Conservation (phyloP, 2,113 vertebrate genomes). For the Entosphenus tridentatus region DNA sequence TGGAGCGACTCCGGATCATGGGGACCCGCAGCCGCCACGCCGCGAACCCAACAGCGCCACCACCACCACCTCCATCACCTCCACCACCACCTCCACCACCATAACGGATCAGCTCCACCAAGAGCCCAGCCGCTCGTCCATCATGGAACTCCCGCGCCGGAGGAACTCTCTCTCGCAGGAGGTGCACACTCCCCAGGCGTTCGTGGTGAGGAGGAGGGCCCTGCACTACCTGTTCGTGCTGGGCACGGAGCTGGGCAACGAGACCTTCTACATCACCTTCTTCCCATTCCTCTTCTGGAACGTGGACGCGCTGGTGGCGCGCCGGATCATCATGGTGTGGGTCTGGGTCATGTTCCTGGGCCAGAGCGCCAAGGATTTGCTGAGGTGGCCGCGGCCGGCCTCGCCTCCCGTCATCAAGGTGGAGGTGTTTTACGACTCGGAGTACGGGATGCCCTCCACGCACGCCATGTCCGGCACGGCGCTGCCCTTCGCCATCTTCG, state of each 20-base stretch:
- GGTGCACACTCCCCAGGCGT: slow-evolving; percentile 32
- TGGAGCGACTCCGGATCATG: not conserved
- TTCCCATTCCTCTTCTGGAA: slow-evolving; percentile 86
- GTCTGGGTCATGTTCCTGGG: slow-evolving; percentile 94
- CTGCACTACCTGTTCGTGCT: slow-evolving; percentile 65
- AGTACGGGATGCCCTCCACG: slow-evolving; percentile 97
- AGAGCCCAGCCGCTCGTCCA: too few relatives aligned
- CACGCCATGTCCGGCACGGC: slow-evolving; percentile 94
- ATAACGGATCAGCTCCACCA: not conserved
- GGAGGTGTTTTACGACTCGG: slow-evolving; percentile 88
- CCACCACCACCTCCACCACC: too few relatives aligned
- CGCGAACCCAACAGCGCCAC: not conserved
- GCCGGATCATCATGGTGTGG: slow-evolving; percentile 62
- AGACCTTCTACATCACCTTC: slow-evolving; percentile 72
- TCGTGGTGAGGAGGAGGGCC: slow-evolving; percentile 37
- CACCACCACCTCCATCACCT: too few relatives aligned
- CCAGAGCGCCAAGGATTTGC: slow-evolving; percentile 81
- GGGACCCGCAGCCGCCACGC: too few relatives aligned
- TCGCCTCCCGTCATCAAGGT: slow-evolving; percentile 80
- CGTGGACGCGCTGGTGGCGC: slow-evolving; percentile 48
- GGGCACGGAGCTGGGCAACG: slow-evolving; percentile 83
- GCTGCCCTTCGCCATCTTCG: slow-evolving; percentile 55
- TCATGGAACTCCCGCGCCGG: slow-evolving; percentile 18
- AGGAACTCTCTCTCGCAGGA: slow-evolving; percentile 69
- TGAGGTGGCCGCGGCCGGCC: slow-evolving; percentile 61